Base-by-base conservation (phyloP, 2,888 invertebrate species). In the Euphydryas editha region DNA sequence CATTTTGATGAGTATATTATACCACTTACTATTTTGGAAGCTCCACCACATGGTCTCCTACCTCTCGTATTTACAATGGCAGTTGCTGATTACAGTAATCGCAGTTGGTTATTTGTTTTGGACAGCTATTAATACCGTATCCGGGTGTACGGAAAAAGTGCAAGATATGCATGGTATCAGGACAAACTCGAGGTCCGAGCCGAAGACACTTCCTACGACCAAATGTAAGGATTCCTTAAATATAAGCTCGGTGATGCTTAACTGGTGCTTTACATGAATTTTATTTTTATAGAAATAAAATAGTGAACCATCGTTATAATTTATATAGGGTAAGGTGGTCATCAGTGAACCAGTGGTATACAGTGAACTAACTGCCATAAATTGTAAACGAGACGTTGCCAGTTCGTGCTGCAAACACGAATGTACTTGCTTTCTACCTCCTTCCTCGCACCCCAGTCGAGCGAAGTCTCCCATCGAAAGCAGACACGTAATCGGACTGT, bases 51-150 rank as follows among this genome's bases (percentile, higher is more conserved):
- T 84, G 69, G 75, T 75, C 17, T 72, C 79, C 46, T 76, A 71
- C 65, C 58, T 83, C 66, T 79, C 75, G 68, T 72, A 74, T 65
- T 69, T 69, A 61, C 78, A 76, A 70, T 82, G 81, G 77, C 76
- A 74, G 73, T 72, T 77, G 72, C 68, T 80, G 76, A 75, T 81
- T 75, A 76, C 82, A 79, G 75, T 86, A 81, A 84, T 84, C 78
- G 84, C 81, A 81, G 81, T 86, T 80, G 83, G 78, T 82, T 74
- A 84, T 88, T 85, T 88, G 76, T 87, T 86, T 86, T 87, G 87
- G 85, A 86, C 84, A 88, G 88, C 87, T 71, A 75, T 76, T 67
- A 85, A 79, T 81, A 75, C 54, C 49, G 51, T 51, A 20, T 54
- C 67, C n/a, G 56, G 57, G 39, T 44, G 59, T 42, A 71, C 44